Percentiles rank a stretch among this genome's conserved stretches.
Evolutionary conservation across 2,888 invertebrate species (phyloP).

Genomic region (Diarsia dahlii): DNA sequence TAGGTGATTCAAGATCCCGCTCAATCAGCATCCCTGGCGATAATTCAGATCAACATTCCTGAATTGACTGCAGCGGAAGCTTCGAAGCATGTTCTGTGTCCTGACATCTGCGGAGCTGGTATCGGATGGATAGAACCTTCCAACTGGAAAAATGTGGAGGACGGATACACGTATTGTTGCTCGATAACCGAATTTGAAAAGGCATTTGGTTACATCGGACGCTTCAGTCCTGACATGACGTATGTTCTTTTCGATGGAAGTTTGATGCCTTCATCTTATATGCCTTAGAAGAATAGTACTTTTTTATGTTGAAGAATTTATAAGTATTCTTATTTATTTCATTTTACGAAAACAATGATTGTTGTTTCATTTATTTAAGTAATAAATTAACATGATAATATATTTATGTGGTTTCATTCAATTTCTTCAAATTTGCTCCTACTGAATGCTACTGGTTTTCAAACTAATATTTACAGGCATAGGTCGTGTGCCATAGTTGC

Average conservation of each 20-base stretch:
- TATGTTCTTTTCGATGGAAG: slow-evolving; percentile 19
- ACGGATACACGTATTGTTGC: slow-evolving; percentile 79
- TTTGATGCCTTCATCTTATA: slow-evolving; percentile 5
- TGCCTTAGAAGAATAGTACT: not conserved
- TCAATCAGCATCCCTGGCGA: slow-evolving; percentile 71
- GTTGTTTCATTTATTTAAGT: too few relatives aligned
- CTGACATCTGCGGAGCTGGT: slow-evolving; percentile 70
- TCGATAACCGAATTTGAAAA: slow-evolving; percentile 71
- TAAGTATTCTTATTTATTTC: not conserved
- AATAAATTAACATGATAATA: too few relatives aligned
- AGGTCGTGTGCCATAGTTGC: too few relatives aligned
- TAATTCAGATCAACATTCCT: slow-evolving; percentile 80
- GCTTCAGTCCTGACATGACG: slow-evolving; percentile 59
- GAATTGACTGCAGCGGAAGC: slow-evolving; percentile 66
- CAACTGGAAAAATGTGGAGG: slow-evolving; percentile 69
- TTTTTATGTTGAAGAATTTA: not conserved
- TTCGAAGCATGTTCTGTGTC: slow-evolving; percentile 67
- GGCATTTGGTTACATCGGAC: slow-evolving; percentile 62
- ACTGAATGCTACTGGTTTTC: not conserved
- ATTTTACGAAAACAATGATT: not conserved
- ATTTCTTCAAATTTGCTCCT: not conserved
- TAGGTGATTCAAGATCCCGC: slow-evolving; percentile 77
- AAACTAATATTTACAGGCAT: not conserved
- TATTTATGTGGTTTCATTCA: not conserved
- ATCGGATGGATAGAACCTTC: slow-evolving; percentile 72